Evolutionary conservation across 1,140 invertebrate species (phyloP), one percentile per base, ranked within the genome.

Genomic region (Calephelis virginiensis): DNA sequence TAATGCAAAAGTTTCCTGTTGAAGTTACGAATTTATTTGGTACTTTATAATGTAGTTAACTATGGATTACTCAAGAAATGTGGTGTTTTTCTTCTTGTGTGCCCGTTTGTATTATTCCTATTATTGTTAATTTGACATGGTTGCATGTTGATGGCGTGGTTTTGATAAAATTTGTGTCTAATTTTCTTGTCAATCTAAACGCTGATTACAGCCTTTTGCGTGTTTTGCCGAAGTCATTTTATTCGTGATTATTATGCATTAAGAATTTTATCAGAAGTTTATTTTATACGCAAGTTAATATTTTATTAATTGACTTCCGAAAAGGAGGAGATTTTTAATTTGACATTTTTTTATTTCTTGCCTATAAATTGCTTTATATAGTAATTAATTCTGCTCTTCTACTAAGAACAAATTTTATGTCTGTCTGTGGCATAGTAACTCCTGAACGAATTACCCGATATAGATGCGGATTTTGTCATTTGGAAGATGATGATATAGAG

Each of bases 1-100:
- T 73, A 61, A 12, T 47, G 13, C 37, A 66, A 63, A 61, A 61
- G 64, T 59, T n/a, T n/a, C 14, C 28, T 28, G 28, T 59, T 8
- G 37, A 38, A 59, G 53, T 59, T 59, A 37, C 53, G 53, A 38
- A 37, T 59, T 59, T 37, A 38, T 37, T 59, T 12, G 38, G 10
- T 14, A 56, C 8, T 14, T 38, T 59, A 59, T 37, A 17, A 59
- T 59, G 53, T 11, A 37, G 71, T 65, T 46, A 62, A 69, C 14
- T 67, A 88, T 88, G 85, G 69, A 85, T 73, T 77, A 80, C 71
- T 77, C 78, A 50, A 75, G 62, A 64, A 71, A 78, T 40, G 75
- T 83, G 62, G 73, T 85, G 78, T 67, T 85, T 46, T 72, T 85
- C 14, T 76, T 85, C 70, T 50, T 87, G 49, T 82, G 76, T 72